phyloP scores from a whole-genome alignment of 2,113 vertebrate species.

The Lynx canadensis region DNA sequence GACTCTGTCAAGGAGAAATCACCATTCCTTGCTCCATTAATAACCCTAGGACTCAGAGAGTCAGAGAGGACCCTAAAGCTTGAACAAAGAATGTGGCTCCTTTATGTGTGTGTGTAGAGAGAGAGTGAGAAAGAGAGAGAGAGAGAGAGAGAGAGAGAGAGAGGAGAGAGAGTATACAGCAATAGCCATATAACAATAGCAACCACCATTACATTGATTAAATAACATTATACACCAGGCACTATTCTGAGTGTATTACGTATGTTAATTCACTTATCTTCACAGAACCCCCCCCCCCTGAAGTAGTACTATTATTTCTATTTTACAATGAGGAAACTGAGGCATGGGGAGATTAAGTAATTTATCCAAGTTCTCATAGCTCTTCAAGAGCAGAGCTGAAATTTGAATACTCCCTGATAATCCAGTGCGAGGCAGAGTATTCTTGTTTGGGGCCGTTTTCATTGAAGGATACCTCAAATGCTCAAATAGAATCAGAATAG shows the following conservation, averaged over 20 bases:
- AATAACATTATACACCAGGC: neutral
- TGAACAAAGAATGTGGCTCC: neutral
- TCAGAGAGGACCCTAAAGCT: neutral
- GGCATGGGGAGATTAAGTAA: neutral
- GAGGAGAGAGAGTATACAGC: neutral
- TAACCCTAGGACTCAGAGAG: neutral
- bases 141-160: neutral
- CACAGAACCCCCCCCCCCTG: neutral
- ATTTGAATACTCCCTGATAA: slow-evolving; percentile 8
- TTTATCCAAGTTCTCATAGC: neutral
- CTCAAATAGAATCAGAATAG: neutral
- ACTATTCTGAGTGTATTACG: slow-evolving; percentile 25
- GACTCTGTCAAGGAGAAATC: neutral
- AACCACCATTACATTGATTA: slow-evolving; percentile 6
- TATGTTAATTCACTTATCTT: slow-evolving; percentile 24
- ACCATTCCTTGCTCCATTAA: neutral
- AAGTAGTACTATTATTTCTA: neutral
- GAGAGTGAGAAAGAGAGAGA: too few species aligned
- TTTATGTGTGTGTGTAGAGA: neutral
- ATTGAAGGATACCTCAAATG: neutral
- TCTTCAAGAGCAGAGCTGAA: slow-evolving; percentile 30
- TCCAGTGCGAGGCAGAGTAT: neutral
- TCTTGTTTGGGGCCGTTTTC: slow-evolving; percentile 43
- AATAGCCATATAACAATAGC: neutral
- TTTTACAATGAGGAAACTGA: slow-evolving; percentile 28